Evolutionary conservation across 1,140 invertebrate genomes (phyloP), one percentile per base, ranked within the genome.

Genomic region (Eupeodes corollae): DNA sequence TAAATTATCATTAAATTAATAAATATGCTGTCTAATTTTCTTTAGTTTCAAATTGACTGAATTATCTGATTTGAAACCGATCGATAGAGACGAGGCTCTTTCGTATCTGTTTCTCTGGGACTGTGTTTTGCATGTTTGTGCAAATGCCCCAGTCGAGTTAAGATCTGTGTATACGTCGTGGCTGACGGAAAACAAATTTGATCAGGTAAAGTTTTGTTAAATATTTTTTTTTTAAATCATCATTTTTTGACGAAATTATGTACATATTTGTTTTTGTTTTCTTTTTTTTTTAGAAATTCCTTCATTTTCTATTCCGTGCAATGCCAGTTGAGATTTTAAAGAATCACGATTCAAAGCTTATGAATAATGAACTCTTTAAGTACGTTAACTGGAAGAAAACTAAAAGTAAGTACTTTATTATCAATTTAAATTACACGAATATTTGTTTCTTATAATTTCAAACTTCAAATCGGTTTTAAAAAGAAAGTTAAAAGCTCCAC

Each of bases 21-120:
- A 26, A 1, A 30, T 35, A 16, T 18, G 13, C 5, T 34, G 48
- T 46, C 32, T 41, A 43, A 31, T 26, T 34, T 38, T 46, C 13
- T 48, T 34, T 21, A 56, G 54, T 8, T 68, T 63, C 40, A 68
- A 68, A 49, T 41, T 61, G 1, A 54, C 54, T 0, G 66, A 68
- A 44, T 43, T 68, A 26, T 55, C 56, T 16, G 54, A 65, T 41
- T 48, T 67, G n/a, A 49, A 54, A 19, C 42, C 49, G 1, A 62
- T 68, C n/a, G 49, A 65, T 13, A 48, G 42, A 26, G 52, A 65
- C 19, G 50, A 55, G 15, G 59, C 52, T 1, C 54, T 54, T 0
- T 56, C 56, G 15, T 91, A 88, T 68, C 67, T 90, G 31, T 62
- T 89, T 1, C 60, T 79, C 5, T 92, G 88, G 88, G 75, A 77